phyloP scores from a whole-genome alignment of 2,113 vertebrate species.

The Micromys minutus region DNA sequence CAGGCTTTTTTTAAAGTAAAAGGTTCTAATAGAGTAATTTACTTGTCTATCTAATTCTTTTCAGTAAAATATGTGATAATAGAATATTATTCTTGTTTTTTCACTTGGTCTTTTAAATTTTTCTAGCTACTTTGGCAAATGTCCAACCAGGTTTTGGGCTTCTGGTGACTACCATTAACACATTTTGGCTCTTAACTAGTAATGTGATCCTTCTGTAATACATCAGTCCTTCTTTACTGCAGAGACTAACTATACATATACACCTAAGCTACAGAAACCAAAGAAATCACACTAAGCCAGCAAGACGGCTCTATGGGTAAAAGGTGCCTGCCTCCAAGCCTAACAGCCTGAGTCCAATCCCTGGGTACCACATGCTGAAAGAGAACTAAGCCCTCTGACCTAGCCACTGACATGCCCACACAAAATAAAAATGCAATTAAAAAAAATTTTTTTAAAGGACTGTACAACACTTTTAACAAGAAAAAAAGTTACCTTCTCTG shows the following conservation, averaged over 20 bases:
- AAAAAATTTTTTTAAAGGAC: neutral
- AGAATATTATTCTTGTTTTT: neutral
- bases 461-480: constrained; percentile 1
- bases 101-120: constrained; percentile 17
- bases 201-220: neutral
- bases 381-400: neutral
- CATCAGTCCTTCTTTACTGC: constrained; percentile 30
- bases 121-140: constrained; percentile 29
- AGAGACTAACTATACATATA: constrained; percentile 12
- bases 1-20: constrained; percentile 1
- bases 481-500: neutral
- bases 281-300: neutral
- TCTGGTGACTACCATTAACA: neutral
- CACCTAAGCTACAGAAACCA: constrained; percentile 41
- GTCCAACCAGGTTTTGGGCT: constrained; percentile 47
- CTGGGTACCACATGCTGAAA: neutral
- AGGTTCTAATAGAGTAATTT: neutral
- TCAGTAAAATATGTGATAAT: constrained; percentile 47
- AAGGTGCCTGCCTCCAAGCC: neutral
- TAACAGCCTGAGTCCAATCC: neutral
- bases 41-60: constrained; percentile 41
- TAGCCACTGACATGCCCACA: neutral
- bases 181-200: neutral
- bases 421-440: neutral
- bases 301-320: neutral